Evolutionary conservation across 2,888 invertebrate genomes (phyloP).

Genomic region (Dorcus parallelipipedus): DNA sequence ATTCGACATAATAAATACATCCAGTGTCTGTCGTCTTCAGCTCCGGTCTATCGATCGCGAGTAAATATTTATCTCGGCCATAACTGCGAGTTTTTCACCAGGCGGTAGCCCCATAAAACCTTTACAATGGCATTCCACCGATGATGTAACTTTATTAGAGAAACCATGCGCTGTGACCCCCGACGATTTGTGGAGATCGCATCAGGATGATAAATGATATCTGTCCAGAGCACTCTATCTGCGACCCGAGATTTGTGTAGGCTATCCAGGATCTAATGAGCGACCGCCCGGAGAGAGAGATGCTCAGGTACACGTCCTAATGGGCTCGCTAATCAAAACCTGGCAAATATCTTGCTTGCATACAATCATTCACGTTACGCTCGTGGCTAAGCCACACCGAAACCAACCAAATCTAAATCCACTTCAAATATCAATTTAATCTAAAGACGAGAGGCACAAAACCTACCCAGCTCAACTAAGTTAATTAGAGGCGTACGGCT

Average conservation of each 20-base stretch:
- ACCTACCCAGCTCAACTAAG: constrained; percentile 34
- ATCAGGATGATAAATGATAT: constrained; percentile 39
- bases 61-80: constrained; percentile 20
- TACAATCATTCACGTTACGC: constrained; percentile 22
- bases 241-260: constrained; percentile 36
- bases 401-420: constrained; percentile 27
- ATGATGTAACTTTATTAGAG: constrained; percentile 22
- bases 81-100: background rate
- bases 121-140: background rate
- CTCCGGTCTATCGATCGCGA: background rate
- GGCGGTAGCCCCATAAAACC: background rate
- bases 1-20: constrained; percentile 33
- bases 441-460: constrained; percentile 34
- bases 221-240: constrained; percentile 39
- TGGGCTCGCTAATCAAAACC: constrained; percentile 34
- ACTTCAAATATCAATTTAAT: constrained; percentile 39
- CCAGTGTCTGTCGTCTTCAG: constrained; percentile 5
- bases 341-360: constrained; percentile 13
- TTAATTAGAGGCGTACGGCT: constrained; percentile 38
- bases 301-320: constrained; percentile 22
- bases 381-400: constrained; percentile 18
- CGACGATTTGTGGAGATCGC: constrained; percentile 9
- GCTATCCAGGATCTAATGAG: constrained; percentile 36
- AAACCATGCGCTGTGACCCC: constrained; percentile 28
- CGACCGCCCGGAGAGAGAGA: constrained; percentile 25